phyloP scores from a whole-genome alignment of 2,888 invertebrate species.

The Sphaerophoria rueppellii region DNA sequence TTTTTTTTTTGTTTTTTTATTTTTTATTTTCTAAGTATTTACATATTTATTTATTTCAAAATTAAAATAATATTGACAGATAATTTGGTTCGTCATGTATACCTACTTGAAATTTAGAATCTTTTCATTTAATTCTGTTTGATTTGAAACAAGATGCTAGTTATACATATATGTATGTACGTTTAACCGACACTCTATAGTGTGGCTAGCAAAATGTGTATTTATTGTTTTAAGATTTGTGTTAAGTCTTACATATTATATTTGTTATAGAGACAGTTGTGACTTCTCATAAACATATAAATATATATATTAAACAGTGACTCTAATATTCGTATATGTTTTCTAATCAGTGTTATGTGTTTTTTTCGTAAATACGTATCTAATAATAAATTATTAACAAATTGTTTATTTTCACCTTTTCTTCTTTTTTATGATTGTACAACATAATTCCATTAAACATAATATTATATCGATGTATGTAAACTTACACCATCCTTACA shows the following conservation, averaged over 20 bases:
- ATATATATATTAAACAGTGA: conserved; percentile 48
- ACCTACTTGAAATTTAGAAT: conserved; percentile 51
- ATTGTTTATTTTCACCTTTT: conserved; percentile 53
- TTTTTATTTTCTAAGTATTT: background rate
- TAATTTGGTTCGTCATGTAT: conserved; percentile 57
- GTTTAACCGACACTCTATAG: background rate
- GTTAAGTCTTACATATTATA: conserved; percentile 51
- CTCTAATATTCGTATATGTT: conserved; percentile 64
- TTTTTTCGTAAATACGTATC: conserved; percentile 54
- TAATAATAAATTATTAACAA: conserved; percentile 46
- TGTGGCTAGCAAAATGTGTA: conserved; percentile 6
- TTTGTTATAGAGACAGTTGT: conserved; percentile 45
- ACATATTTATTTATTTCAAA: conserved; percentile 37
- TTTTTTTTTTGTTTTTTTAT: background rate
- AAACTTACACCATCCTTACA: conserved; percentile 35
- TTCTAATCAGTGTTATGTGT: conserved; percentile 71
- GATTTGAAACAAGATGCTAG: conserved; percentile 48
- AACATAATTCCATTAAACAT: conserved; percentile 21
- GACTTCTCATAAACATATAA: conserved; percentile 49
- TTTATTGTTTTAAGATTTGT: conserved; percentile 45
- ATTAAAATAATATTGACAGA: conserved; percentile 50
- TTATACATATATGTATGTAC: background rate
- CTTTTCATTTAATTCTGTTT: conserved; percentile 52
- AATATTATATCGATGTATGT: conserved; percentile 41
- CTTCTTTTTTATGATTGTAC: conserved; percentile 17